Evolutionary conservation across 2,888 invertebrate genomes (phyloP).

Genomic region (Megamerina dolium): DNA sequence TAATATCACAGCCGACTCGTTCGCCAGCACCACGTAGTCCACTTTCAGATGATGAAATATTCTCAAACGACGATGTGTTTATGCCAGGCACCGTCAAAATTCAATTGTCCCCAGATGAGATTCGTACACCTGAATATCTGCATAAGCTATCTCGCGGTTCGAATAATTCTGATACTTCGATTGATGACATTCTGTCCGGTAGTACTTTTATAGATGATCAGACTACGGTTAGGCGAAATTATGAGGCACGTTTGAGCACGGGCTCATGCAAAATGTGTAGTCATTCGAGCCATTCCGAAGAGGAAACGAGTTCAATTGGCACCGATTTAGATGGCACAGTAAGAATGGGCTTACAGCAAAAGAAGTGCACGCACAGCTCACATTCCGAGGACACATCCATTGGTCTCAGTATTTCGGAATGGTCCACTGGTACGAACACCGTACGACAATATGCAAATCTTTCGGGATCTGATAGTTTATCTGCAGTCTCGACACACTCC

Average conservation of each 20-base stretch:
- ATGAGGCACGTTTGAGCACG: conserved; percentile 51
- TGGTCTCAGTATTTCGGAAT: conserved; percentile 78
- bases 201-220: conserved; percentile 56
- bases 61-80: conserved; percentile 58
- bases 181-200: conserved; percentile 55
- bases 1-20: conserved; percentile 57
- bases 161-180: conserved; percentile 60
- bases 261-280: conserved; percentile 59
- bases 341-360: conserved; percentile 69
- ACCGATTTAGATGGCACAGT: conserved; percentile 78
- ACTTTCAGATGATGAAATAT: conserved; percentile 56
- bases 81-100: conserved; percentile 55
- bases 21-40: conserved; percentile 58
- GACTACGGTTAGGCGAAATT: conserved; percentile 50
- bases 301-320: conserved; percentile 69
- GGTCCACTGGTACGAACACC: conserved; percentile 82
- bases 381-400: conserved; percentile 84
- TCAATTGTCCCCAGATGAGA: conserved; percentile 56
- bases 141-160: conserved; percentile 51
- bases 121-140: conserved; percentile 44
- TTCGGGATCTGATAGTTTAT: conserved; percentile 62
- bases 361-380: conserved; percentile 76
- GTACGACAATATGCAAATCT: conserved; percentile 74
- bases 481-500: conserved; percentile 55
- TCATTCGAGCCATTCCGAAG: conserved; percentile 68